phyloP scores from a whole-genome alignment of 2,888 invertebrate species.

The Thereva nobilitata region DNA sequence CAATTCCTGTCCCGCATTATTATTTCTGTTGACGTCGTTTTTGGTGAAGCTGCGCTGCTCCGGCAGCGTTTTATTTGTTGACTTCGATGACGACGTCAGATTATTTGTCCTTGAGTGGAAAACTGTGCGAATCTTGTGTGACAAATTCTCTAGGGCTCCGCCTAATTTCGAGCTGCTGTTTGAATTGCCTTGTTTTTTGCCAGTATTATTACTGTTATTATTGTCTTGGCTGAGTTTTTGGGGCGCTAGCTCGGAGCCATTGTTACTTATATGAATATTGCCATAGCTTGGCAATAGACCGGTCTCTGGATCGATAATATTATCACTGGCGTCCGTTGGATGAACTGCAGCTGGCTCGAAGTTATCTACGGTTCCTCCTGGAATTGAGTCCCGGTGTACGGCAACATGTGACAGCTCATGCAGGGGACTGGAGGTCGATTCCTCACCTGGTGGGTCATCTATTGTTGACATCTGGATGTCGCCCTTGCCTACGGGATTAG shows the following conservation, averaged over 20 bases:
- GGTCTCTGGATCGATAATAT: background rate
- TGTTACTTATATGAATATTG: background rate
- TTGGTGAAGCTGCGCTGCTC: no score
- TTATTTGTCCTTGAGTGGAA: constrained; percentile 6
- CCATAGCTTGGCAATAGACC: background rate
- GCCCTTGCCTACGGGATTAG: constrained; percentile 41
- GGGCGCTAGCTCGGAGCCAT: background rate
- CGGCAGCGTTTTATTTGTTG: background rate
- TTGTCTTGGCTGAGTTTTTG: background rate
- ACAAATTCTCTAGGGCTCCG: constrained; percentile 37
- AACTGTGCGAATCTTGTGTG: constrained; percentile 41
- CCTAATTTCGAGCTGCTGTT: background rate
- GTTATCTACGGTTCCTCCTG: background rate
- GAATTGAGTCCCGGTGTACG: background rate
- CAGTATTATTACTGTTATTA: constrained; percentile 14
- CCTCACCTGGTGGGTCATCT: constrained; percentile 9
- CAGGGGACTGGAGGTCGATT: constrained; percentile 2
- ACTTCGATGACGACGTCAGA: background rate
- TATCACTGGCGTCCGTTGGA: background rate
- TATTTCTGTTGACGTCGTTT: no score
- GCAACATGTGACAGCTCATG: constrained; percentile 13
- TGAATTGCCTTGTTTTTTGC: background rate
- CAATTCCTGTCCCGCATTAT: no score
- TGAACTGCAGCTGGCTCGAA: background rate
- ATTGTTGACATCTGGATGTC: constrained; percentile 33